Base-by-base conservation (phyloP, 2,888 invertebrate species). In the Drosophila fulvimacula region DNA sequence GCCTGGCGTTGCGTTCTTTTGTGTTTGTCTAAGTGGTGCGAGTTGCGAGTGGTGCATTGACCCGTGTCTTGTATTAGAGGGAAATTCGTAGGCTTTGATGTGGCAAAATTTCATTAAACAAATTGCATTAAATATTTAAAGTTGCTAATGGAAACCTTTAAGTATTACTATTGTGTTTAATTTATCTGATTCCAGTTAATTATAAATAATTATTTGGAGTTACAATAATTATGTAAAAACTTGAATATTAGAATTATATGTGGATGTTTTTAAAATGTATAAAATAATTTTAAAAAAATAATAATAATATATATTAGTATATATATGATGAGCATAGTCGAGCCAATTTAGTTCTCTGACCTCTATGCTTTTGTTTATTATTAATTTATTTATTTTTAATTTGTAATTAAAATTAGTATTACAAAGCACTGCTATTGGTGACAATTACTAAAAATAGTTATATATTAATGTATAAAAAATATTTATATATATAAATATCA, bases 91-190 rank as follows among this genome's bases (percentile, higher is more conserved):
- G 30, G 48, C 69, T 88, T 85, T 85, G 83, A 82, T 79, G 82
- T 86, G 83, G 81, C 61, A 52, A 21, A 71, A 58, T 73, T 69
- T 66, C 82, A 79, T 88, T 82, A 82, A 62, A 32, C 51, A 61
- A 82, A 76, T 71, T 68, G 73, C 81, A 73, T 73, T 42, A 65
- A 65, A 71, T 55, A 69, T 67, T 75, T 46, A 39, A 44, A 32
- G 13, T 27, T 55, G 27, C 36, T 30, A 46, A 17, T 36, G 39
- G 39, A 52, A 21, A 21, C 5, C 42, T 48, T 48, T 48, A 39
- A 51, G 13, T 1, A 11, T 27, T n/a, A 13, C 9, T 32, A 36
- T 60, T 32, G 11, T 51, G 73, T 52, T 48, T 1, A 1, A 10
- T 27, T 27, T n/a, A 30, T 60, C 39, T 24, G 32, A 59, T 11